Evolutionary conservation across 2,113 vertebrate species (phyloP).

Genomic region (Coturnix japonica): DNA sequence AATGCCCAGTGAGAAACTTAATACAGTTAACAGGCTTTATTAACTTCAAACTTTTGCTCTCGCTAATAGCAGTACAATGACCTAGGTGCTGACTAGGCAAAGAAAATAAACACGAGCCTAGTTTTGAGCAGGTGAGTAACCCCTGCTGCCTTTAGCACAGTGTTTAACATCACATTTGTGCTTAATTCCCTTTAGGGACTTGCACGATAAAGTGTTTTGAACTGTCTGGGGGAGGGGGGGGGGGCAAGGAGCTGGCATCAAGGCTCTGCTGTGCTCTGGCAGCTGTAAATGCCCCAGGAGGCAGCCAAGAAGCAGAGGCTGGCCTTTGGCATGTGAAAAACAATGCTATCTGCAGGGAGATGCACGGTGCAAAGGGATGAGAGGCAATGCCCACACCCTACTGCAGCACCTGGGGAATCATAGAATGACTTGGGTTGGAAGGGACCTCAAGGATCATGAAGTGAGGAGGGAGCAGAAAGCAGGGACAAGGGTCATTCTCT

Average conservation of each 20-base stretch:
- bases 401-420: neutral
- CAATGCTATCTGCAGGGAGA: neutral
- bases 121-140: slow-evolving; percentile 42
- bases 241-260: neutral
- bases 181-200: neutral
- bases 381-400: neutral
- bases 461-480: neutral
- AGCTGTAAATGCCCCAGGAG: neutral
- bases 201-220: neutral
- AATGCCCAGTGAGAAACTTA: neutral
- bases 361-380: neutral
- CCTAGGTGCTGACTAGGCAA: slow-evolving; percentile 23
- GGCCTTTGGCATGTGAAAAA: neutral
- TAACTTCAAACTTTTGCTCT: slow-evolving; percentile 6
- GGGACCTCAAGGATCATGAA: too few species aligned
- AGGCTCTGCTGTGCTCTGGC: neutral
- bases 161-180: neutral
- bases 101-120: neutral
- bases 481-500: neutral
- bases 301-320: neutral
- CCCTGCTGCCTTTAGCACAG: neutral
- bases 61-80: neutral
- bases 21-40: slow-evolving; percentile 5
- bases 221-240: neutral
- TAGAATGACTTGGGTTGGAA: too few species aligned